Evolutionary conservation across 2,888 invertebrate species (phyloP), one percentile per base, ranked within the genome.

Genomic region (Salpingus planirostris): DNA sequence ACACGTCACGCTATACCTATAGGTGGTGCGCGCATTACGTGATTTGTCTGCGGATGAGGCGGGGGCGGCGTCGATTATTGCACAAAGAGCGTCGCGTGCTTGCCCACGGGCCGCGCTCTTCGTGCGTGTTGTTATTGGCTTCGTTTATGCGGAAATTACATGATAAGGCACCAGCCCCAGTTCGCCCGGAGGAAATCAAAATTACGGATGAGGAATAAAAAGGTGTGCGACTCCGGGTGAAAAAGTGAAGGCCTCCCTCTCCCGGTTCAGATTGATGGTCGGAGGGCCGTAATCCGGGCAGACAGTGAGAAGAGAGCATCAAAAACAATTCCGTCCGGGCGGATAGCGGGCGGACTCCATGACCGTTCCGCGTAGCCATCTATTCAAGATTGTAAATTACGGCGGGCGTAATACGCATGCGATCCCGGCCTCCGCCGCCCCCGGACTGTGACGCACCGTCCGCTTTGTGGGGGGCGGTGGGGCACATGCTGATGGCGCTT

Each of bases 311-410:
- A 54, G 55, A 56, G 53, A 56, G 53, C 52, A 59, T 59, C 58
- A 59, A 59, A 58, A 59, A 57, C 58, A 55, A 56, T 57, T 57
- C 49, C 55, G 49, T 50, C 48, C 47, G 33, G 49, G 52, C 49
- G 52, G 53, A 55, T 53, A 52, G 49, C 52, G 26, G 49, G 45
- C 27, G 49, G 46, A 55, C 52, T 55, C 52, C 49, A 54, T 54
- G 54, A 52, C 50, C 53, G 47, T 52, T 55, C 49, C 49, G 47
- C 46, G 44, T 46, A 44, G 49, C 55, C 50, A 52, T 55, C 54
- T 50, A 57, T 56, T 54, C 55, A 53, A 55, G 56, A 57, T 56
- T 58, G 55, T 57, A 58, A 58, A 57, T 56, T 56, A 57, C 57
- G 47, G 44, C 47, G 31, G 39, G 44, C 45, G 53, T 49, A 49